Conservation (phyloP, 2,113 vertebrate species). For the Ceyx melanurus region DNA sequence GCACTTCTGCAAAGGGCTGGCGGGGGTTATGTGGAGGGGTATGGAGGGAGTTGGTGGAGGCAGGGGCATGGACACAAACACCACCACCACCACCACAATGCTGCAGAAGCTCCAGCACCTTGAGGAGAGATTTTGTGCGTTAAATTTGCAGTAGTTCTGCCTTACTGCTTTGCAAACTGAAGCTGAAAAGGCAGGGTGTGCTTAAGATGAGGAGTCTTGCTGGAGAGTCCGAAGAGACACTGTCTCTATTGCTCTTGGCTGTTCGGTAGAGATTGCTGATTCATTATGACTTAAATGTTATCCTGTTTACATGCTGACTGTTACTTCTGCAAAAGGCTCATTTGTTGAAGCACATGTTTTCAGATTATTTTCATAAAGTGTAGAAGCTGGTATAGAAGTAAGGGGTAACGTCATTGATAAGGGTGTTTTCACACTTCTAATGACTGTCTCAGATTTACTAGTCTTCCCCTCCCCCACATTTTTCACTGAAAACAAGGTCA, state of each 20-base stretch:
- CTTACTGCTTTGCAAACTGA: neutral
- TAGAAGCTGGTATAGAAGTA: neutral
- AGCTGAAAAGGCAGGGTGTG: neutral
- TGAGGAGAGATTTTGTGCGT: neutral
- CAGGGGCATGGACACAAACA: too few relatives aligned
- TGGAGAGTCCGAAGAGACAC: neutral
- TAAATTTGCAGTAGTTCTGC: neutral
- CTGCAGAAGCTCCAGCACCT: neutral
- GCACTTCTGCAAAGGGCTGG: neutral
- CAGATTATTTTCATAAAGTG: neutral
- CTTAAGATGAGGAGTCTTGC: neutral
- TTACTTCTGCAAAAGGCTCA: neutral
- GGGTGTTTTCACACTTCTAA: neutral
- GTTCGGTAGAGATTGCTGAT: conserved; percentile 14
- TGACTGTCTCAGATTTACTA: neutral
- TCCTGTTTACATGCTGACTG: conserved; percentile 31
- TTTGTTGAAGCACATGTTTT: neutral
- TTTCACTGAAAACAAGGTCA: neutral
- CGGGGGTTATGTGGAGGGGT: too few relatives aligned
- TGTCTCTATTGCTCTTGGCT: neutral
- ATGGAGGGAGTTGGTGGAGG: too few relatives aligned
- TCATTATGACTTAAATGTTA: conserved; percentile 54
- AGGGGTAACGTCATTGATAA: neutral
- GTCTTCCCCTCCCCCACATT: neutral
- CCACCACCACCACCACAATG: neutral